Percentiles rank a stretch among this genome's conserved stretches.
Conservation (phyloP, 2,797 vertebrate species). For the Setipinna tenuifilis region DNA sequence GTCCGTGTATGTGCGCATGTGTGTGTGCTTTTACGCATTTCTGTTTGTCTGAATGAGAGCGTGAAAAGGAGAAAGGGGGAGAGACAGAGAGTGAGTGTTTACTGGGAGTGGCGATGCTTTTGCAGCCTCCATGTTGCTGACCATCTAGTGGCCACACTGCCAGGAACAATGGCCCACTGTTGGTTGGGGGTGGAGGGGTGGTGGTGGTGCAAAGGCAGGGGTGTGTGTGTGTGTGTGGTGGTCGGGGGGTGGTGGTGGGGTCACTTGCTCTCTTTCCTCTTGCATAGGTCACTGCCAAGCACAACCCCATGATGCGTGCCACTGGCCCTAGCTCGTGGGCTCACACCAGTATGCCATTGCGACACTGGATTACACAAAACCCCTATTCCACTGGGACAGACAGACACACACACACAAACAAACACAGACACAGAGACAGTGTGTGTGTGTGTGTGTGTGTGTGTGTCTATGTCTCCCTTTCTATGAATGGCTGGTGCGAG, state of each 20-base stretch:
- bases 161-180: constrained; percentile 53
- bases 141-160: constrained; percentile 44
- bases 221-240: background rate
- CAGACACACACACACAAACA: background rate
- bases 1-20: background rate
- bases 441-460: too few species aligned
- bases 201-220: background rate
- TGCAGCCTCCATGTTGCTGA: constrained; percentile 46
- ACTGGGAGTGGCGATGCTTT: constrained; percentile 28
- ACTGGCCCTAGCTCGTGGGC: background rate
- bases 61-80: background rate
- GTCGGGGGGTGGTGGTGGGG: background rate
- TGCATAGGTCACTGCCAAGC: constrained; percentile 30
- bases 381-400: background rate
- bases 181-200: background rate
- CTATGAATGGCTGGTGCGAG: background rate
- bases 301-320: constrained; percentile 17
- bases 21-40: background rate
- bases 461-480: background rate
- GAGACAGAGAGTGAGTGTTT: background rate
- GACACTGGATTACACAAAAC: background rate
- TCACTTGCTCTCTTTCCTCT: background rate
- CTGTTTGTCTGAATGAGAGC: background rate
- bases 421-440: background rate
- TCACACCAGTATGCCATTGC: background rate